Conservation (phyloP, 2,888 invertebrate species). For the Andrena trimmerana region DNA sequence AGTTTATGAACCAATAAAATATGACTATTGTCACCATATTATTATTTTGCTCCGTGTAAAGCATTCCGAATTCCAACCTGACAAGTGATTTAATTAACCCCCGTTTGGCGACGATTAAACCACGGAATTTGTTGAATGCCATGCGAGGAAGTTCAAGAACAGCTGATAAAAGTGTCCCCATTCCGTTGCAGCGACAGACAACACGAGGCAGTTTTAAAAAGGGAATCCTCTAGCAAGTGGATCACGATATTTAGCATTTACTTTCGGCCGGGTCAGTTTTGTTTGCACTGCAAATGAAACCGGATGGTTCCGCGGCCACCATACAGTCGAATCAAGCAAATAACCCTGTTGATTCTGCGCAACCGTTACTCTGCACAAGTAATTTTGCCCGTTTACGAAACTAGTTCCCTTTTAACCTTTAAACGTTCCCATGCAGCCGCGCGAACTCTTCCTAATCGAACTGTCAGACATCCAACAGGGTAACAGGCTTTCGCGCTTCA, state of each 20-base stretch:
- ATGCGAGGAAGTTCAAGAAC: too few species aligned
- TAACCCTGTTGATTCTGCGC: conserved; percentile 51
- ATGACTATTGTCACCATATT: too few species aligned
- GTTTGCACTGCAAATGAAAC: conserved; percentile 51
- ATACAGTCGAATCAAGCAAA: conserved; percentile 45
- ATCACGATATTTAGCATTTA: conserved; percentile 41
- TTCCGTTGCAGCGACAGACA: background rate
- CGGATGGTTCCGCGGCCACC: conserved; percentile 19
- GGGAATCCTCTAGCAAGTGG: background rate
- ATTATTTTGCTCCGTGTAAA: too few species aligned
- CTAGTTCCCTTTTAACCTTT: conserved; percentile 44
- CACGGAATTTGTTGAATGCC: too few species aligned
- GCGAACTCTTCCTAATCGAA: conserved; percentile 43
- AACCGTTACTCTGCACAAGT: conserved; percentile 50
- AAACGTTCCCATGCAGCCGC: conserved; percentile 9
- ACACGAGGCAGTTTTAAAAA: background rate
- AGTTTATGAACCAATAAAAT: background rate
- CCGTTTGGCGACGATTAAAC: too few species aligned
- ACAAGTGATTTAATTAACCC: too few species aligned
- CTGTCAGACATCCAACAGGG: conserved; percentile 36
- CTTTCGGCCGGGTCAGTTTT: conserved; percentile 14
- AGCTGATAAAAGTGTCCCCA: background rate
- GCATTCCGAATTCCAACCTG: too few species aligned
- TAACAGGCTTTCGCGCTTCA: conserved; percentile 17
- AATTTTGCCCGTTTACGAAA: conserved; percentile 43